phyloP scores from a whole-genome alignment of 2,888 invertebrate genomes.

The Drosophila demipolita region DNA sequence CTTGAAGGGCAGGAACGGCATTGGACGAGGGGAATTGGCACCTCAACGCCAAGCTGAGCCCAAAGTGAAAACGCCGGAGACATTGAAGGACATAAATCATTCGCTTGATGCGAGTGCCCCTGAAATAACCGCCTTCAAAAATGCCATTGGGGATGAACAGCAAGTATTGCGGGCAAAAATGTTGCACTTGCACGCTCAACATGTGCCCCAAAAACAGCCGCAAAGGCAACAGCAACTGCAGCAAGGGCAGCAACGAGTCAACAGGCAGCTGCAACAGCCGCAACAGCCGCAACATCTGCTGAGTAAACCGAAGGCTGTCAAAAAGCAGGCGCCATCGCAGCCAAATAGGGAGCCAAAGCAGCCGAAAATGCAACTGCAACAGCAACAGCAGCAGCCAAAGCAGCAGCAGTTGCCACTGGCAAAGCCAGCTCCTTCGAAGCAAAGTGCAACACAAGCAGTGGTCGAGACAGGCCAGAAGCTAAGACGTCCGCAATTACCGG shows the following conservation, averaged over 20 bases:
- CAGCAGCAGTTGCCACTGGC: neutral
- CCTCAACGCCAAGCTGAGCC: neutral
- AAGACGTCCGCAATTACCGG: neutral
- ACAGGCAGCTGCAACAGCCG: neutral
- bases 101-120: constrained; percentile 45
- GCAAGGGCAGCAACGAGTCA: neutral
- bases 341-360: neutral
- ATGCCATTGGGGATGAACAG: constrained; percentile 43
- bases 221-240: constrained; percentile 3
- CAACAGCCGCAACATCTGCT: neutral
- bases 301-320: neutral
- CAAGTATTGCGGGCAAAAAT: constrained; percentile 52
- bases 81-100: constrained; percentile 25
- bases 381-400: neutral
- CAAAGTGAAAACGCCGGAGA: neutral
- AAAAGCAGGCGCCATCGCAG: neutral
- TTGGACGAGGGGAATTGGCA: neutral
- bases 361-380: neutral
- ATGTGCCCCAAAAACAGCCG: neutral
- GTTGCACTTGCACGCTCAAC: constrained; percentile 31
- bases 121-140: constrained; percentile 41
- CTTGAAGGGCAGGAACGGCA: neutral
- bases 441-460: neutral
- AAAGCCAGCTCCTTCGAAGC: neutral
- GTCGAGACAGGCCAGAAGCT: constrained; percentile 8